Evolutionary conservation across 2,113 vertebrate genomes (phyloP).

Genomic region (Tetraodon nigroviridis): DNA sequence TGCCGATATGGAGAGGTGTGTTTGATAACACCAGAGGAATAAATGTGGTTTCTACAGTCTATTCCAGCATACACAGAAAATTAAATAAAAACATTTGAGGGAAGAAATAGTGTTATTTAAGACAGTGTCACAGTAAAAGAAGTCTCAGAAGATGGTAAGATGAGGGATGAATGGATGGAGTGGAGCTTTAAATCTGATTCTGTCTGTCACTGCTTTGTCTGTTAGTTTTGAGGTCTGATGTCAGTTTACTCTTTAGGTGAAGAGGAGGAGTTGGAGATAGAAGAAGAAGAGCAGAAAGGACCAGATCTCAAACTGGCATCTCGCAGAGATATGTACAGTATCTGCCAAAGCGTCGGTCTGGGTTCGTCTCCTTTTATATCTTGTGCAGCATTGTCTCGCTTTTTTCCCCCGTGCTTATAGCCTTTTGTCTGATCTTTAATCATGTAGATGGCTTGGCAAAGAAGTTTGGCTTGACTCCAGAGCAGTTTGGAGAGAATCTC

Average conservation of each 20-base stretch:
- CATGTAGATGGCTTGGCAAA: constrained; percentile 90
- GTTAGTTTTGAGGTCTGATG: neutral
- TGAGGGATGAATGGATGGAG: neutral
- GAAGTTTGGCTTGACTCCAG: constrained; percentile 96
- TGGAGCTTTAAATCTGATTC: no score
- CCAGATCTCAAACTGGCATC: constrained; percentile 97
- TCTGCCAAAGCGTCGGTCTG: constrained; percentile 92
- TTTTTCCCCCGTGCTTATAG: neutral
- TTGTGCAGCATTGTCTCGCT: neutral
- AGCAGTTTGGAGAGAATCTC: constrained; percentile 97
- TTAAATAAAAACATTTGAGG: neutral
- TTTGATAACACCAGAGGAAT: neutral
- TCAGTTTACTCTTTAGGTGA: constrained; percentile 49
- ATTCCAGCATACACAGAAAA: neutral
- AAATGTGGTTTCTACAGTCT: neutral
- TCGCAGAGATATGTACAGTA: constrained; percentile 96
- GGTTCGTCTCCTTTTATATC: constrained; percentile 70
- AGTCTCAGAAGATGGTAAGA: constrained; percentile 82
- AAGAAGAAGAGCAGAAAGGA: constrained; percentile 91
- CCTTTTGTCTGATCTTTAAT: no score
- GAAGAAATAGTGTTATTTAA: neutral
- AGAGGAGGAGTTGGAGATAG: constrained; percentile 70
- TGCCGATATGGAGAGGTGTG: constrained; percentile 91
- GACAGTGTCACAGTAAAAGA: constrained; percentile 70
- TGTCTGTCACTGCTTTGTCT: neutral